Evolutionary conservation across 2,888 invertebrate genomes (phyloP).

Genomic region (Plutella xylostella): DNA sequence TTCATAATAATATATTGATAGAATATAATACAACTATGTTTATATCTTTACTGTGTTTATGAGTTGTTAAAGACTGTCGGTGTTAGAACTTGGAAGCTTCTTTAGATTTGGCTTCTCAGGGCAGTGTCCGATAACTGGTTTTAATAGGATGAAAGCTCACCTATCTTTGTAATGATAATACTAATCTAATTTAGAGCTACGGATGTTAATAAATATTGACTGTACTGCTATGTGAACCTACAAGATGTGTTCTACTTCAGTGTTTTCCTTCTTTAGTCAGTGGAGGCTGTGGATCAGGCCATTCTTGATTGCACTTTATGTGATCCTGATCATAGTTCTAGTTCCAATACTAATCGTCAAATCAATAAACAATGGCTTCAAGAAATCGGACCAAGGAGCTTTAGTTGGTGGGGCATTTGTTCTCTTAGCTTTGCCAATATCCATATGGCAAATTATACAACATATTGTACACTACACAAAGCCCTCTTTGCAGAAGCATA

Average conservation of each 20-base stretch:
- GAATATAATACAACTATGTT: too few relatives aligned
- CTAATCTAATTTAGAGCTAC: too few relatives aligned
- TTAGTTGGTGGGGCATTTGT: conserved; percentile 94
- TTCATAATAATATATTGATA: too few relatives aligned
- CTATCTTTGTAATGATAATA: too few relatives aligned
- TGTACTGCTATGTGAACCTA: not conserved
- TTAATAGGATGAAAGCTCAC: too few relatives aligned
- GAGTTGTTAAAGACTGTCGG: too few relatives aligned
- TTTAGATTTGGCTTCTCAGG: too few relatives aligned
- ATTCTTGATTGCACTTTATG: conserved; percentile 82
- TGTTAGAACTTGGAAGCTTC: too few relatives aligned
- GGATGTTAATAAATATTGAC: too few relatives aligned
- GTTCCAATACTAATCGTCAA: conserved; percentile 87
- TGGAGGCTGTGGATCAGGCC: conserved; percentile 95
- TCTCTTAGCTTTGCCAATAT: conserved; percentile 89
- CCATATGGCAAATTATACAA: conserved; percentile 94
- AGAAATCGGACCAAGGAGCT: conserved; percentile 82
- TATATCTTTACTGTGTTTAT: too few relatives aligned
- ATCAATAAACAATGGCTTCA: conserved; percentile 83
- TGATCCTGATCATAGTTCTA: conserved; percentile 83
- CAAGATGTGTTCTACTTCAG: conserved; percentile 25
- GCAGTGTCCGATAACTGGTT: too few relatives aligned
- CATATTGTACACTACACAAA: conserved; percentile 95
- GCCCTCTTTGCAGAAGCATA: conserved; percentile 92
- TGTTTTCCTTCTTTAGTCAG: conserved; percentile 49